Evolutionary conservation across 2,113 vertebrate genomes (phyloP), one percentile per base, ranked within the genome.

Genomic region (Nothoprocta pentlandii): DNA sequence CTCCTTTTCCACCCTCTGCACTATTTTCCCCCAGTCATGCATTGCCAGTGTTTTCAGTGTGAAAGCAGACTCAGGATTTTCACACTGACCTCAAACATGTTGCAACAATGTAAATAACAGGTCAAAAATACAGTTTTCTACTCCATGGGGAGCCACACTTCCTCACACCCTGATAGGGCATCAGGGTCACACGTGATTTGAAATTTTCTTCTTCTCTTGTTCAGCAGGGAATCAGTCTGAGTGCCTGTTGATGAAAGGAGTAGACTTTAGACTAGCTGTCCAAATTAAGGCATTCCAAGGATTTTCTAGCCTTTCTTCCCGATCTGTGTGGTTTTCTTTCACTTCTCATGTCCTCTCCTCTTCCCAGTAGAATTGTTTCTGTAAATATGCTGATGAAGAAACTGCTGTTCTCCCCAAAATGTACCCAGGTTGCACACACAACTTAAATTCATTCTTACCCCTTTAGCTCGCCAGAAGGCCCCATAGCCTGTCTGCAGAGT

Each of bases 61-160:
- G 39, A 81, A 89, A 96, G 89, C 44, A 92, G 39, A 78, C 64
- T 89, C 25, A 11, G 39, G 53, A 92, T 93, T 94, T 89, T 86
- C 66, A 92, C 90, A 86, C 89, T 84, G 95, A 94, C 94, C 94
- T 78, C 53, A 47, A 0, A 5, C 42, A 89, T 92, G 77, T 90
- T 94, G 91, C 86, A 95, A 95, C 23, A 86, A 77, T 91, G 92
- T 47, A 16, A 94, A 76, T 0, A 81, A 66, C 32, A 87, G 46
- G 83, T 13, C 54, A 93, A 88, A 90, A 94, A 41, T 53, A 39
- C 5, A 68, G 80, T 84, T 88, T 79, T 83, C 66, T 15, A 47
- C 39, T 95, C 90, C 32, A 69, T 47, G 8, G 32, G 56, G 9
- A 86, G 69, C 39, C 32, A 26, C 21, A 10, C 44, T 41, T 88